A percentile compares a stretch with the other conserved stretches of the same genome.
phyloP scores from a whole-genome alignment of 2,113 vertebrate species.

The Menidia beryllina region DNA sequence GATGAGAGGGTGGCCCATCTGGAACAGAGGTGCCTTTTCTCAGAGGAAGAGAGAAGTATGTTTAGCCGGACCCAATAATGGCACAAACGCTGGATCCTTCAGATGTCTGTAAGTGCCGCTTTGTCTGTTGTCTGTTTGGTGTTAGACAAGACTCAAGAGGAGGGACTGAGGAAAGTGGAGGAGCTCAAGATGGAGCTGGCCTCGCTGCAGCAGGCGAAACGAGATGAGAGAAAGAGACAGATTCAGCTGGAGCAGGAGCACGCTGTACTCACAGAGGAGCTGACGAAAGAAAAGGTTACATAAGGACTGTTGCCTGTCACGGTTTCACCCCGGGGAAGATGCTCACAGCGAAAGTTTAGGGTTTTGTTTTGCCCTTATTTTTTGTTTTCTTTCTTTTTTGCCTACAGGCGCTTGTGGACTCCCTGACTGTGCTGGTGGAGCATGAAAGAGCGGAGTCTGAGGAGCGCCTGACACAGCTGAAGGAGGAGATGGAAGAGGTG shows the following conservation, averaged over 20 bases:
- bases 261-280: constrained; percentile 67
- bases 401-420: constrained; percentile 81
- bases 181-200: constrained; percentile 81
- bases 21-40: constrained; percentile 82
- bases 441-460: constrained; percentile 81
- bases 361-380: not conserved
- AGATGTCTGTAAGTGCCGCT: not conserved
- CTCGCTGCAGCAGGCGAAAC: constrained; percentile 77
- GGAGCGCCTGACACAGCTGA: constrained; percentile 78
- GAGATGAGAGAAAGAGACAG: constrained; percentile 69
- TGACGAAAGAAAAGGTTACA: constrained; percentile 87
- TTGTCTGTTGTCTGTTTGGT: not conserved
- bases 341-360: not conserved
- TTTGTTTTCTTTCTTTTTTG: not conserved
- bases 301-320: not conserved
- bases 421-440: constrained; percentile 79
- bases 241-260: constrained; percentile 82
- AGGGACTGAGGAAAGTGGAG: constrained; percentile 74
- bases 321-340: not conserved
- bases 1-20: constrained; percentile 84
- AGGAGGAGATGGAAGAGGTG: constrained; percentile 86
- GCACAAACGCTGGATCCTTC: not conserved
- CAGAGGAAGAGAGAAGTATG: constrained; percentile 89
- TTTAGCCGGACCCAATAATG: not conserved
- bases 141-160: constrained; percentile 77